Evolutionary conservation across 2,797 vertebrate species (phyloP).

Genomic region (Mallotus villosus): DNA sequence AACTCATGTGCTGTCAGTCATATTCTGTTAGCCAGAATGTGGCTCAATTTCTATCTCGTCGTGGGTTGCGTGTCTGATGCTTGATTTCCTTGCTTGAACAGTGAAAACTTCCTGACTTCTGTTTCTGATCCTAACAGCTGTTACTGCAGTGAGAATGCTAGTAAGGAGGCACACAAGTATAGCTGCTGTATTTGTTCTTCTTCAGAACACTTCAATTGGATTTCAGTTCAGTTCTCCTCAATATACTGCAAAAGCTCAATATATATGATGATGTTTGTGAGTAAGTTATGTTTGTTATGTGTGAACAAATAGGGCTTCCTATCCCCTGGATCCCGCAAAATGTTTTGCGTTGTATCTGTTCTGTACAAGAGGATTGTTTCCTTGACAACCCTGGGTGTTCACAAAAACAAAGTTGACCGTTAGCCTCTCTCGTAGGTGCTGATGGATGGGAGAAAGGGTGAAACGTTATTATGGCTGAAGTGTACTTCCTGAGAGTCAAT

Average conservation of each 20-base stretch:
- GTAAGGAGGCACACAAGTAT: too few species aligned
- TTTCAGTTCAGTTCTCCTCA: too few species aligned
- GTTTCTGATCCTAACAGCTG: background rate
- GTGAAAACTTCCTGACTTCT: conserved; percentile 40
- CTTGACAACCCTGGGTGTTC: conserved; percentile 13
- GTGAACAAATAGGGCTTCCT: too few species aligned
- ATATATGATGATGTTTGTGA: too few species aligned
- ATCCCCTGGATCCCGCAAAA: too few species aligned
- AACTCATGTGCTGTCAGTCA: conserved; percentile 76
- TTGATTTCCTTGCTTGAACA: conserved; percentile 52
- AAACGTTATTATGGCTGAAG: conserved; percentile 69
- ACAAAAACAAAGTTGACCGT: conserved; percentile 52
- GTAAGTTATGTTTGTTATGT: too few species aligned
- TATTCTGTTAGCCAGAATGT: conserved; percentile 59
- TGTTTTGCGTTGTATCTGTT: too few species aligned
- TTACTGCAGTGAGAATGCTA: background rate
- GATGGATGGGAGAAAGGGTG: conserved; percentile 64
- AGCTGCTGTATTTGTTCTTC: too few species aligned
- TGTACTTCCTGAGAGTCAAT: conserved; percentile 64
- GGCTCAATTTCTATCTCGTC: conserved; percentile 57
- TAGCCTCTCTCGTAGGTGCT: conserved; percentile 39
- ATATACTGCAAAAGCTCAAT: too few species aligned
- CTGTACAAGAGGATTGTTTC: background rate
- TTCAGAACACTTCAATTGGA: too few species aligned
- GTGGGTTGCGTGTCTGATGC: conserved; percentile 43